Base-by-base conservation (phyloP, 2,113 vertebrate species). In the Gasterosteus aculeatus region DNA sequence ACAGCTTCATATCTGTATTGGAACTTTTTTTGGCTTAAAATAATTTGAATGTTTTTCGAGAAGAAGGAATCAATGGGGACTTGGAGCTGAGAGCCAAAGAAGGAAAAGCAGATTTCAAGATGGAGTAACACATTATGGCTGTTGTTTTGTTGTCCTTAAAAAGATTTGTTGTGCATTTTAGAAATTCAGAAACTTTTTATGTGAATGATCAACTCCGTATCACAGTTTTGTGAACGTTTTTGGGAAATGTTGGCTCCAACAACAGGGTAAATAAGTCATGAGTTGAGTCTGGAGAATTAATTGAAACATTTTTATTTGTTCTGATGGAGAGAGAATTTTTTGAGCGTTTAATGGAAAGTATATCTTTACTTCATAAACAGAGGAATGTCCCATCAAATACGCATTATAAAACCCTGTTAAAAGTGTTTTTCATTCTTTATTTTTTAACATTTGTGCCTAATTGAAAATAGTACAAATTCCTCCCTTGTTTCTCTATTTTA, bases 341-440 rank as follows among this genome's bases (percentile, higher is more conserved):
- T 57, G 2, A 44, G 9, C 18, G 14, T 51, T 38, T 3, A 5
- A 46, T 19, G 1, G 35, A 41, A 61, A 61, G 2, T 8, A 35
- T 35, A 38, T 38, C 35, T 6, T 38, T 38, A 31, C 49, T 14
- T 31, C 2, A 26, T 3, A 44, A 15, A 56, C 8, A 54, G 39
- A 62, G 39, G 18, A 69, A n/a, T 35, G 56, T 19, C 16, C 12
- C 72, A 63, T 72, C 9, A 51, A 33, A 63, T 26, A 6, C 72
- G 22, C 26, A 29, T 11, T 33, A 58, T 57, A 26, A 39, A 67
- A 29, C 39, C 12, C 31, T 35, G 19, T 10, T 35, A 2, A 57
- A 15, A 33, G 29, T 42, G 18, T 7, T 14, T 5, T 58, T 33
- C 8, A 26, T 41, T 75, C 14, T 39, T 26, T 63, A 1, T 39